Evolutionary conservation across 2,797 vertebrate species (phyloP).

Genomic region (Phalanger gymnotis): DNA sequence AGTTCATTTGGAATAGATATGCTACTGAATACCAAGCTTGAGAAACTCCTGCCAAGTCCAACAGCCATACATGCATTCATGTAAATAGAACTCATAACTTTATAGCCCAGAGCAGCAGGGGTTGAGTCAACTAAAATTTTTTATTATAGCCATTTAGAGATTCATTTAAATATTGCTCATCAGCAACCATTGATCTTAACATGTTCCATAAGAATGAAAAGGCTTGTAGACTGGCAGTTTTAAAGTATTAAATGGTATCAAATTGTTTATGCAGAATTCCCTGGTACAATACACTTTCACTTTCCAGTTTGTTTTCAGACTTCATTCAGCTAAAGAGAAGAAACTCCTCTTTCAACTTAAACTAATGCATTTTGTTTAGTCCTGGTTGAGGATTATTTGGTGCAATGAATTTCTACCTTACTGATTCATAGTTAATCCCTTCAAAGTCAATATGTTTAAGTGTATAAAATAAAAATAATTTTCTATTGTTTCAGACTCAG

Average conservation of each 20-base stretch:
- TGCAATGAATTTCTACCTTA: conserved; percentile 73
- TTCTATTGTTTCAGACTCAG: conserved; percentile 72
- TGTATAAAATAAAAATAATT: conserved; percentile 66
- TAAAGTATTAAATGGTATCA: conserved; percentile 56
- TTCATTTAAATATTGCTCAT: conserved; percentile 77
- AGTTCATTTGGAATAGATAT: conserved; percentile 75
- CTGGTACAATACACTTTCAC: conserved; percentile 57
- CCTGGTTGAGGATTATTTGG: conserved; percentile 72
- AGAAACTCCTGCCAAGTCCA: conserved; percentile 79
- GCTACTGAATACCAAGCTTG: conserved; percentile 73
- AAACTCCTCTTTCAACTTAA: conserved; percentile 58
- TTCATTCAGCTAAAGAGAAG: conserved; percentile 64
- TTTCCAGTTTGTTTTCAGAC: conserved; percentile 70
- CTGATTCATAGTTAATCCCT: conserved; percentile 70
- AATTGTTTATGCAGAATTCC: conserved; percentile 70
- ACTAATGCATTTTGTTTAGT: conserved; percentile 68
- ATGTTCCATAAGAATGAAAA: conserved; percentile 65
- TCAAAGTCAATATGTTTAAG: conserved; percentile 69
- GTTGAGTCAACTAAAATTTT: conserved; percentile 77
- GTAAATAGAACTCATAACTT: conserved; percentile 76
- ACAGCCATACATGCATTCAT: conserved; percentile 78
- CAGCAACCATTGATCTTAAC: conserved; percentile 60
- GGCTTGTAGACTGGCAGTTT: conserved; percentile 19
- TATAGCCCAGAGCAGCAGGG: conserved; percentile 67
- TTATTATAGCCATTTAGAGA: conserved; percentile 71